Percentiles rank a stretch among this genome's conserved stretches.
These are phyloP conservation scores for Pangasius mekongensis DNA, from an alignment of 2,797 vertebrate genomes.

Conservation along the genomic window DNA sequence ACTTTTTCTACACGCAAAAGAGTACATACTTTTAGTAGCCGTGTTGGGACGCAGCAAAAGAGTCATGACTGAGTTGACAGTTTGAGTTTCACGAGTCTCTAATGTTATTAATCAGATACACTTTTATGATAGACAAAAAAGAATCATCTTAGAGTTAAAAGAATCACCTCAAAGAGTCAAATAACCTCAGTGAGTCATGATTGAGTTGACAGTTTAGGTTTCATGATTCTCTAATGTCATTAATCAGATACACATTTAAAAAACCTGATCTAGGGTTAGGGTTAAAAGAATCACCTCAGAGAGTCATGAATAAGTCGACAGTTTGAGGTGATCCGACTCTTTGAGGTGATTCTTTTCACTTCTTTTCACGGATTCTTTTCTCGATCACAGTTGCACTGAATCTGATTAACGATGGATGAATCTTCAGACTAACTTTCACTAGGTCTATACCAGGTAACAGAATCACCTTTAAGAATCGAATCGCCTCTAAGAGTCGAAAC, in stretches of 20 bases:
- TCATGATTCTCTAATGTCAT: not conserved
- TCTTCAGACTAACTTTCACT: not conserved
- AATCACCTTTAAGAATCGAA: not conserved
- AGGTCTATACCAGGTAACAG: not conserved
- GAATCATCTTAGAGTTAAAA: not conserved
- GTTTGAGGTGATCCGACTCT: not conserved
- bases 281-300: not conserved
- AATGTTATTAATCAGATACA: not conserved
- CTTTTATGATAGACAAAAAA: not conserved
- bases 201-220: not conserved
- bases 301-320: not conserved
- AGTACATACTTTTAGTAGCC: too few species aligned
- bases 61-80: not conserved
- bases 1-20: too few species aligned
- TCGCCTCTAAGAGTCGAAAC: not conserved
- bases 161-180: not conserved
- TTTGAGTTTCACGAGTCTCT: not conserved
- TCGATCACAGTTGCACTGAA: not conserved
- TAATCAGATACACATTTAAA: too few species aligned
- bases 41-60: not conserved
- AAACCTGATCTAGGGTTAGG: too few species aligned
- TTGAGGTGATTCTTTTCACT: not conserved
- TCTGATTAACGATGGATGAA: not conserved
- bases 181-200: not conserved
- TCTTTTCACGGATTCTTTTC: not conserved